Percentiles rank a stretch among this genome's conserved stretches.
Conservation (phyloP, 2,113 vertebrate genomes). For the Elaphurus davidianus region DNA sequence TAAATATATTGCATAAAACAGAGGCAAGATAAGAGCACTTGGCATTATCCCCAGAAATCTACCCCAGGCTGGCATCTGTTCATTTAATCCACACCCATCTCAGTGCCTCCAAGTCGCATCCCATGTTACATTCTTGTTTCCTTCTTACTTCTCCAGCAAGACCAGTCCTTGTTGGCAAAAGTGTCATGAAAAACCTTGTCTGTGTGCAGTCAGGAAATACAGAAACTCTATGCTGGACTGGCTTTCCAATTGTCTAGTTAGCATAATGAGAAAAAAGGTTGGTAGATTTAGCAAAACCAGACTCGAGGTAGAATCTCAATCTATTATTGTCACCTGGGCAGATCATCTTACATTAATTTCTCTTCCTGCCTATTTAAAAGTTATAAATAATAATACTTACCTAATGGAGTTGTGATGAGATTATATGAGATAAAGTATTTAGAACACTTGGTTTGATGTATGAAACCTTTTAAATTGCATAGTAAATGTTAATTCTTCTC, state of each 20-base stretch:
- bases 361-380: background rate
- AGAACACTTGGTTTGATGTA: background rate
- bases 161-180: background rate
- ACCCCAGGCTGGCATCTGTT: background rate
- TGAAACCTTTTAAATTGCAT: background rate
- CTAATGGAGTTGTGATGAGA: background rate
- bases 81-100: background rate
- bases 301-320: background rate
- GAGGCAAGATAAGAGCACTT: background rate
- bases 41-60: background rate
- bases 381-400: background rate
- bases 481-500: background rate
- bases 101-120: background rate
- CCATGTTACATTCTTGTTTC: background rate
- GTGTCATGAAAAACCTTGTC: background rate
- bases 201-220: background rate
- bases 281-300: background rate
- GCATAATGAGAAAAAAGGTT: background rate
- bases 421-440: background rate
- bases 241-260: fast-evolving
- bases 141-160: background rate
- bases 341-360: background rate
- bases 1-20: background rate
- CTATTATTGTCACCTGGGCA: background rate
- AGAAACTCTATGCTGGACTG: background rate